phyloP scores from a whole-genome alignment of 2,113 vertebrate species.

The Coptodon bakossiorum region DNA sequence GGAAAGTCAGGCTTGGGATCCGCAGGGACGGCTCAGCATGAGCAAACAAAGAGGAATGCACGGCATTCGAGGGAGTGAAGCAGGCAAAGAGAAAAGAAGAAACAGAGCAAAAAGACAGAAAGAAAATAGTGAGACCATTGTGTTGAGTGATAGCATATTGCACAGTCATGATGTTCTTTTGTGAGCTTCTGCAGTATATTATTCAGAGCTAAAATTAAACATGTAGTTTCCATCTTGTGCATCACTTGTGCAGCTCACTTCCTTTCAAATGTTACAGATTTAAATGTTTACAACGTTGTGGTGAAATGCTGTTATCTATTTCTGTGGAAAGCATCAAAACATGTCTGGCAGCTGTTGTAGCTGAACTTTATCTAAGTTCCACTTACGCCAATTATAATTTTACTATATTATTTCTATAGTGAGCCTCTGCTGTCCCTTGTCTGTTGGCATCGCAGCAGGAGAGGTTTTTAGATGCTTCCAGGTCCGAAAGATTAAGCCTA shows the following conservation, averaged over 20 bases:
- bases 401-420: background rate
- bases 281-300: background rate
- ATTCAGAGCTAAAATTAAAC: background rate
- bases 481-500: background rate
- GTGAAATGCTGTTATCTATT: background rate
- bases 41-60: conserved; percentile 87
- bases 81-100: conserved; percentile 33
- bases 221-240: background rate
- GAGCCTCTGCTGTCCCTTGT: background rate
- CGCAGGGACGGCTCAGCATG: conserved; percentile 81
- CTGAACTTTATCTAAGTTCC: background rate
- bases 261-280: background rate
- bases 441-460: background rate
- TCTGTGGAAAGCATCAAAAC: background rate
- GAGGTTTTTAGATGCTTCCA: background rate
- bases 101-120: conserved; percentile 47
- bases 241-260: background rate
- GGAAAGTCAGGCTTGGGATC: conserved; percentile 84
- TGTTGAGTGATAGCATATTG: conserved; percentile 42
- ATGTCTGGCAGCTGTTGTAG: background rate
- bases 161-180: conserved; percentile 31
- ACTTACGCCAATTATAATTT: background rate
- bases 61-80: conserved; percentile 73
- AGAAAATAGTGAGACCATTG: conserved; percentile 14
- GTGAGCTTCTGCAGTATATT: background rate